Conservation (phyloP, 2,888 invertebrate species). For the Eumacrocentrus americanus region DNA sequence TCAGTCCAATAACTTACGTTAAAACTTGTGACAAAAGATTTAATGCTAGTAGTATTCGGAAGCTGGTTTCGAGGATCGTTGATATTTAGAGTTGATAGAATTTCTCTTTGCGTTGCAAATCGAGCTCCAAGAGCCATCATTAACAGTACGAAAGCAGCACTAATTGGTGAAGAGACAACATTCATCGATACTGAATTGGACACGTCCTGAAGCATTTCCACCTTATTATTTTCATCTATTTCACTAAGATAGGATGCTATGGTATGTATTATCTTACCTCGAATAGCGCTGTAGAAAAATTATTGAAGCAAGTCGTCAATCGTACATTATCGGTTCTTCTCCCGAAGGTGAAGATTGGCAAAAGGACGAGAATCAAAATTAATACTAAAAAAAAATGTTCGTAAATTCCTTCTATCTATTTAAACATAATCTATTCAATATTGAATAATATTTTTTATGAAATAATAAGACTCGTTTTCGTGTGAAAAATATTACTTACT, state of each 20-base stretch:
- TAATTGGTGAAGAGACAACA: background rate
- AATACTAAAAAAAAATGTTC: background rate
- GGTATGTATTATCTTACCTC: background rate
- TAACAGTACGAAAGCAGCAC: background rate
- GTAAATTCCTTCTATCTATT: no score
- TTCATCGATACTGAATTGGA: background rate
- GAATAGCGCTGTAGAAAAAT: background rate
- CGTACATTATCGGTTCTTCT: no score
- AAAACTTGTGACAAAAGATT: no score
- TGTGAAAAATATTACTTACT: background rate
- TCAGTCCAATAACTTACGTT: no score
- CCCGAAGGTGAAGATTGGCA: no score
- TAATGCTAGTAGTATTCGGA: no score
- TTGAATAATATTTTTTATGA: no score
- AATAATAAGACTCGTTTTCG: no score
- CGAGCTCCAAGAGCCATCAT: background rate
- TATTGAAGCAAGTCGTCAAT: background rate
- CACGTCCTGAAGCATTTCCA: background rate
- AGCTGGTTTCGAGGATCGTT: no score
- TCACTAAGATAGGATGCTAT: background rate
- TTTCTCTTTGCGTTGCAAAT: background rate
- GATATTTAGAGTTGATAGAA: background rate
- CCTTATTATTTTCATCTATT: background rate
- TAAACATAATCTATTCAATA: no score
- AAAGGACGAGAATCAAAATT: background rate